A percentile compares a stretch with the other conserved stretches of the same genome.
Evolutionary conservation across 2,888 invertebrate genomes (phyloP).

Genomic region (Macroteleia sp.): DNA sequence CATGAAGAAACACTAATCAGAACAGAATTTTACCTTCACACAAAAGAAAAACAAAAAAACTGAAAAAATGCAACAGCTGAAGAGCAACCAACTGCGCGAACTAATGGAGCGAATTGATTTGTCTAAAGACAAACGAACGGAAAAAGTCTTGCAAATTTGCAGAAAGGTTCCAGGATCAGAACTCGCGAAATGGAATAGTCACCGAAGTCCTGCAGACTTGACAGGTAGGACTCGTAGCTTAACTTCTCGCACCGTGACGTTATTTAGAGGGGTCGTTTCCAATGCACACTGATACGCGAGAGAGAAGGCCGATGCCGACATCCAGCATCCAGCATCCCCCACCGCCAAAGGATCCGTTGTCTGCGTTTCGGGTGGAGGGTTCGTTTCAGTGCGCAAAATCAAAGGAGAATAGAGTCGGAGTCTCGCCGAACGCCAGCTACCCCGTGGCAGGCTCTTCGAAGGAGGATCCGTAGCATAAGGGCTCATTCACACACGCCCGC

Average conservation of each 20-base stretch:
- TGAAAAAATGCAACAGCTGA: no score
- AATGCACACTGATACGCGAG: conserved; percentile 71
- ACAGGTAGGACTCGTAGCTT: conserved; percentile 29
- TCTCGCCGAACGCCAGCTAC: conserved; percentile 13
- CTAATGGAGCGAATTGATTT: no score
- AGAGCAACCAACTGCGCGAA: no score
- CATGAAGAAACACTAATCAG: conserved; percentile 35
- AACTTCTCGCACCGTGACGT: conserved; percentile 63
- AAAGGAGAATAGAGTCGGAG: conserved; percentile 29
- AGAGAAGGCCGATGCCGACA: conserved; percentile 65
- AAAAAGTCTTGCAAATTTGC: no score
- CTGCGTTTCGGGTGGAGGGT: conserved; percentile 59
- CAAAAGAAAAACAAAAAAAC: neutral
- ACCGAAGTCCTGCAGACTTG: conserved; percentile 1
- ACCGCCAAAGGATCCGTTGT: conserved; percentile 52
- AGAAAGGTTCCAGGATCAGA: no score
- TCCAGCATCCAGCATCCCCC: conserved; percentile 73
- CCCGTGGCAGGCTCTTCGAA: conserved; percentile 2
- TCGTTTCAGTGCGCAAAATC: conserved; percentile 71
- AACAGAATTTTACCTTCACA: neutral
- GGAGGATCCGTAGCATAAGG: conserved; percentile 48
- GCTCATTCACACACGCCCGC: conserved; percentile 54
- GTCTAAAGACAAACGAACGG: no score
- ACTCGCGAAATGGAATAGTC: no score
- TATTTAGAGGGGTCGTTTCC: conserved; percentile 71